These are phyloP conservation scores for Dysmachus trigonus DNA, from an alignment of 2,888 invertebrate species.

Conservation along the genomic window DNA sequence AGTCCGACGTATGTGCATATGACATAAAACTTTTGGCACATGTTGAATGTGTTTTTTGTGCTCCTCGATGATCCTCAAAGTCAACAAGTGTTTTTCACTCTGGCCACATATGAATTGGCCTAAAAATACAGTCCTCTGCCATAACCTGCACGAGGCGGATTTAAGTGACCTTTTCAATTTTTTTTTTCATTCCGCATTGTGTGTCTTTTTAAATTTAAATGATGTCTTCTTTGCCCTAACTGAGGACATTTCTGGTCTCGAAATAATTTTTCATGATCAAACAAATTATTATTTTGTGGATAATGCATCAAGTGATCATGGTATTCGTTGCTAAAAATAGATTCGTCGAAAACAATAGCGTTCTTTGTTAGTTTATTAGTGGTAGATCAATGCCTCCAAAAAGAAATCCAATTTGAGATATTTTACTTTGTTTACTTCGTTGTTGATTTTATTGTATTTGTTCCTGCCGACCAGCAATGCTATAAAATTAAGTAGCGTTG, in stretches of 20 bases:
- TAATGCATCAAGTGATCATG: background rate
- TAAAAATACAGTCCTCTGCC: conserved; percentile 12
- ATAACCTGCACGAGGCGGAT: background rate
- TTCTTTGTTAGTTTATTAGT: background rate
- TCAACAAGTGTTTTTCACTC: conserved; percentile 30
- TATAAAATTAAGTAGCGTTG: background rate
- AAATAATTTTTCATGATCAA: background rate
- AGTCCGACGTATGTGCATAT: conserved; percentile 7
- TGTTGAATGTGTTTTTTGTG: conserved; percentile 28
- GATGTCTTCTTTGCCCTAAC: background rate
- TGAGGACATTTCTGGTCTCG: background rate
- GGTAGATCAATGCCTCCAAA: background rate
- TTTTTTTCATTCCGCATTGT: background rate
- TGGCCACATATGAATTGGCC: background rate
- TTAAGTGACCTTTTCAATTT: conserved; percentile 31
- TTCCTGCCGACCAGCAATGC: background rate
- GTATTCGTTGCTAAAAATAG: background rate
- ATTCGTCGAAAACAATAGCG: background rate
- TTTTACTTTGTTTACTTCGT: background rate
- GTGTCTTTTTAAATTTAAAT: conserved; percentile 16
- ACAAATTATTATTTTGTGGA: background rate
- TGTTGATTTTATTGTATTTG: background rate
- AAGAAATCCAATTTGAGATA: background rate
- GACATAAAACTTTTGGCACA: conserved; percentile 35
- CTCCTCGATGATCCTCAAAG: background rate